Base-by-base conservation (phyloP, 2,113 vertebrate genomes). In the Corvus cornix region DNA sequence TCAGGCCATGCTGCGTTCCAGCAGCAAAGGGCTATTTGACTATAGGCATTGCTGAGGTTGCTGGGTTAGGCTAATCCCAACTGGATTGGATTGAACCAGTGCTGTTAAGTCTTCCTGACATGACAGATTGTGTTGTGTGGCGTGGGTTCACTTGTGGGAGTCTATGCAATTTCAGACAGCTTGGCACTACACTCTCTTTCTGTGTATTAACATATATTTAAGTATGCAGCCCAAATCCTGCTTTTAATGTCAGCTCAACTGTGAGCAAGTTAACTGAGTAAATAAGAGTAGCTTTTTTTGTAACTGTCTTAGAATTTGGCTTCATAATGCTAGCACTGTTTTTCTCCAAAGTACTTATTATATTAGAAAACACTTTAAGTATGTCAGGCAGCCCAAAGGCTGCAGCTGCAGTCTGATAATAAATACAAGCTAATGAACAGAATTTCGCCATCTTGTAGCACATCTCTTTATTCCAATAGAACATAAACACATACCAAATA, bases 341-440 rank as follows among this genome's bases (percentile, higher is more conserved):
- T 93, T 96, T 92, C 72, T 95, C 83, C 72, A 46, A 74, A 63
- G 39, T 63, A 83, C 56, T 95, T 93, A 79, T 69, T 95, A 81
- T 92, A 91, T 91, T 87, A 85, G 82, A 94, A 93, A 94, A 90
- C 68, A 63, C 68, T 92, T 72, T 35, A 83, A 91, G 55, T 91
- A 56, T 86, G 79, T 91, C 82, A 95, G 70, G 70, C 63, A 84
- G 72, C 89, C 89, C 66, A 96, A 95, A 79, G 66, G 81, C 74
- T 94, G 68, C 89, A 95, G 87, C 90, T 96, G 93, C 60, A 81
- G 33, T 67, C 76, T 90, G 76, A 72, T 77, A 79, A 81, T 88
- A 93, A 96, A 89, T 80, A 86, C 39, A 55, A 66, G 44, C 68
- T 94, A 96, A 92, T 93, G 92, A 96, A 84, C 53, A 81, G 59